phyloP scores from a whole-genome alignment of 2,113 vertebrate genomes.

The Lucifuga dentata region DNA sequence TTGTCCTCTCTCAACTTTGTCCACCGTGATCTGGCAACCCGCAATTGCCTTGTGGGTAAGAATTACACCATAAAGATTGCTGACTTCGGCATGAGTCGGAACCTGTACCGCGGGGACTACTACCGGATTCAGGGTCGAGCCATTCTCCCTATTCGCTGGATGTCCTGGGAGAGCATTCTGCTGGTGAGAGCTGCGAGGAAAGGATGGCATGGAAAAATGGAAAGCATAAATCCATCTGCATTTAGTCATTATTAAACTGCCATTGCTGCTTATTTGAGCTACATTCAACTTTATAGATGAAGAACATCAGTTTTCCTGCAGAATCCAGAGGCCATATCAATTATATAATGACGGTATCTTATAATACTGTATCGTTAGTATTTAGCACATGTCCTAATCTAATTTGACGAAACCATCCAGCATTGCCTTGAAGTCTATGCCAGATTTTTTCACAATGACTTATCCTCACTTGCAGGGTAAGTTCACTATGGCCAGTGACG shows the following conservation, averaged over 20 bases:
- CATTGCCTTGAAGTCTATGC: too few species aligned
- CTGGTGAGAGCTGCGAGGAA: constrained; percentile 80
- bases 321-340: too few species aligned
- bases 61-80: constrained; percentile 97
- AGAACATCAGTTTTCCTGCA: too few species aligned
- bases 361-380: too few species aligned
- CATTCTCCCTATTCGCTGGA: constrained; percentile 98
- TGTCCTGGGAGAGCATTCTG: constrained; percentile 99
- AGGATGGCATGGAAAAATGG: too few species aligned
- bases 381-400: too few species aligned
- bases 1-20: constrained; percentile 97
- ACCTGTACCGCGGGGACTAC: constrained; percentile 97
- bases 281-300: too few species aligned
- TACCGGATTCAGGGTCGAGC: constrained; percentile 97
- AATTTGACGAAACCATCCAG: too few species aligned
- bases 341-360: too few species aligned
- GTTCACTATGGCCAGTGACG: constrained; percentile 96
- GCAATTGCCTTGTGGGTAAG: constrained; percentile 96
- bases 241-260: too few species aligned
- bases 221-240: too few species aligned
- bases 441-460: not conserved
- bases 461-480: constrained; percentile 87
- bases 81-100: constrained; percentile 98
- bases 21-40: constrained; percentile 95
- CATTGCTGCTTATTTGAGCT: too few species aligned